Base-by-base conservation (phyloP, 2,888 invertebrate species). In the Agonopterix subpropinquella region DNA sequence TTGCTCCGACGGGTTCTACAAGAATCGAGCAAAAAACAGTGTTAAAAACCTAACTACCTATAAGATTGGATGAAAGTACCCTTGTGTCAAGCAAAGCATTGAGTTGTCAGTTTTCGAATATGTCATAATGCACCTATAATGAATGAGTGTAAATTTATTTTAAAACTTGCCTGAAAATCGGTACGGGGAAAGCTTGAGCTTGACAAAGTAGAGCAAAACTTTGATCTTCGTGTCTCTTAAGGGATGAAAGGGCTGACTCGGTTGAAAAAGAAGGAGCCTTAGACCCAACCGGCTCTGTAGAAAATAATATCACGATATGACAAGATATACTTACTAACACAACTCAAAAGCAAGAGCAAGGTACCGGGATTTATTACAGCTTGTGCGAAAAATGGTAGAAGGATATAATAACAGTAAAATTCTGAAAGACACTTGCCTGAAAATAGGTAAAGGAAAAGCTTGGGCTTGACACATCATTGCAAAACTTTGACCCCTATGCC, bases 151-250 rank as follows among this genome's bases (percentile, higher is more conserved):
- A 11, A 4, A 18, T 4, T 10, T 37, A 55, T 58, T 15, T 39
- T 10, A 11, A 52, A 67, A 84, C 86, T 89, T 91, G 93, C 93
- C 93, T 92, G 90, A 90, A 92, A 57, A 90, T 75, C 47, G 94
- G 93, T 54, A 92, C 89, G 47, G 94, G 94, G 83, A 89, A 92
- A 54, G 92, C 92, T 80, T 94, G 94, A 54, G 93, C 94, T 77
- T 92, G 92, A 77, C 93, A 94, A 43, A 92, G 82, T 56, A 92
- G 69, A 43, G 90, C 90, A 75, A 92, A 90, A 68, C 90, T 89
- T 70, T 90, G 89, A 57, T 77, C 82, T 65, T 89, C 77, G 43
- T 82, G 78, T 57, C 91, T 88, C 57, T 89, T 89, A 72, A 92
- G 90, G 44, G 91, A 90, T 60, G 91, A 92, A 56, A 89, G 81